A percentile compares a stretch with the other conserved stretches of the same genome.
phyloP scores from a whole-genome alignment of 2,888 invertebrate species.

The Macrophya annulata region DNA sequence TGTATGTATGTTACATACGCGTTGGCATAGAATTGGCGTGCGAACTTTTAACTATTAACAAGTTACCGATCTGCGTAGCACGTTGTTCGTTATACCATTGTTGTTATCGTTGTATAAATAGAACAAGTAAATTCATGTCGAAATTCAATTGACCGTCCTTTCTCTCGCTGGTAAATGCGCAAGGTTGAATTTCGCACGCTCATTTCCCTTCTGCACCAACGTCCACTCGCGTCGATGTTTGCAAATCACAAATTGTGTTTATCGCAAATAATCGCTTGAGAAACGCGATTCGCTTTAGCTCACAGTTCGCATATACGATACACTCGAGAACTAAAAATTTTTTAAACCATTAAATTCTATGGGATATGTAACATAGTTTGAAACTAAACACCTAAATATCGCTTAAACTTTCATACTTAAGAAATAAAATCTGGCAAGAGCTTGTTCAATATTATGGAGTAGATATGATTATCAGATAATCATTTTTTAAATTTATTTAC shows the following conservation, averaged over 20 bases:
- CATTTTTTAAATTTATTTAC: not conserved
- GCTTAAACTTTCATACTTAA: not conserved
- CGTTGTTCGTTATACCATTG: slow-evolving; percentile 38
- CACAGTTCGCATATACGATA: not conserved
- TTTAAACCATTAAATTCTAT: not conserved
- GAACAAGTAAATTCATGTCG: slow-evolving; percentile 51
- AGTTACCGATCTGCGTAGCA: slow-evolving; percentile 36
- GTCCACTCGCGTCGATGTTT: slow-evolving; percentile 39
- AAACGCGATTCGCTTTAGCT: slow-evolving; percentile 6
- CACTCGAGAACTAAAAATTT: not conserved
- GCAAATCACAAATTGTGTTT: slow-evolving; percentile 45
- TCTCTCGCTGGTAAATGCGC: slow-evolving; percentile 50
- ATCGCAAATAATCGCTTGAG: slow-evolving; percentile 21
- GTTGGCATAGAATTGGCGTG: slow-evolving; percentile 36
- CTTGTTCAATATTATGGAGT: not conserved
- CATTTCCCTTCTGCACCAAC: slow-evolving; percentile 45
- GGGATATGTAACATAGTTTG: not conserved
- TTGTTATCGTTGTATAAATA: slow-evolving; percentile 50
- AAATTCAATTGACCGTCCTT: slow-evolving; percentile 56
- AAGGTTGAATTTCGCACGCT: slow-evolving; percentile 54
- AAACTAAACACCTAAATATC: not conserved
- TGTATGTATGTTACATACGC: not conserved
- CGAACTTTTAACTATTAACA: slow-evolving; percentile 36
- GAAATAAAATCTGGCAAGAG: not conserved
- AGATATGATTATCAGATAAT: not conserved